Evolutionary conservation across 2,113 vertebrate genomes (phyloP).

Genomic region (Hiodon alosoides): DNA sequence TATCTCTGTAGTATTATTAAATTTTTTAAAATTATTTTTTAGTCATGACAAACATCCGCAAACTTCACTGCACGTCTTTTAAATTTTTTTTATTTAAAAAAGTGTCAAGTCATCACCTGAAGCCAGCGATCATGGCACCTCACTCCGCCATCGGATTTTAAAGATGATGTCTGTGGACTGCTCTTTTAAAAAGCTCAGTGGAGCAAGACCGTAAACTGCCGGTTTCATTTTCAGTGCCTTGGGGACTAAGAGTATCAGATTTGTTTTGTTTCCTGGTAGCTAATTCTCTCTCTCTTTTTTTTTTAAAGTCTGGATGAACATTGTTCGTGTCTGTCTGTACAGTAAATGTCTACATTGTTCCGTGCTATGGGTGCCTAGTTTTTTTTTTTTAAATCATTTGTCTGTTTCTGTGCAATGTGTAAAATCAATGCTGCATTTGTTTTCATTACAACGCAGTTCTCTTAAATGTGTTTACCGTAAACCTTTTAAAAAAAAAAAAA

Average conservation of each 20-base stretch:
- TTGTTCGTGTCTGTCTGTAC: neutral
- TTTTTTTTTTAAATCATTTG: neutral
- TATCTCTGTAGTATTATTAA: too few species aligned
- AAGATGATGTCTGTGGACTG: neutral
- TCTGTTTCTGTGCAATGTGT: neutral
- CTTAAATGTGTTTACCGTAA: neutral
- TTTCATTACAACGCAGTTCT: neutral
- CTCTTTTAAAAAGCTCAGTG: neutral
- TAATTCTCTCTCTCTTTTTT: neutral
- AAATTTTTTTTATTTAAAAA: too few species aligned
- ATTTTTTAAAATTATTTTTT: too few species aligned
- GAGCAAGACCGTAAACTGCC: neutral
- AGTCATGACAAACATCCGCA: too few species aligned
- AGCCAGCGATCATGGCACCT: neutral
- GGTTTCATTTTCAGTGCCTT: conserved; percentile 22
- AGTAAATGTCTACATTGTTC: neutral
- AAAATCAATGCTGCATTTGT: conserved; percentile 4
- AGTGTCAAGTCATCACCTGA: neutral
- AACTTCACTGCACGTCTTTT: neutral
- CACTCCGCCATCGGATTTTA: neutral
- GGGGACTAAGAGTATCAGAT: conserved; percentile 15
- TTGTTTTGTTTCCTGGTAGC: neutral
- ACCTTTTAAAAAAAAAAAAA: neutral
- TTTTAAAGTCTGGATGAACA: neutral
- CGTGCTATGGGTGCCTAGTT: neutral